Evolutionary conservation across 2,888 invertebrate genomes (phyloP), one percentile per base, ranked within the genome.

Genomic region (Piscicola geometra): DNA sequence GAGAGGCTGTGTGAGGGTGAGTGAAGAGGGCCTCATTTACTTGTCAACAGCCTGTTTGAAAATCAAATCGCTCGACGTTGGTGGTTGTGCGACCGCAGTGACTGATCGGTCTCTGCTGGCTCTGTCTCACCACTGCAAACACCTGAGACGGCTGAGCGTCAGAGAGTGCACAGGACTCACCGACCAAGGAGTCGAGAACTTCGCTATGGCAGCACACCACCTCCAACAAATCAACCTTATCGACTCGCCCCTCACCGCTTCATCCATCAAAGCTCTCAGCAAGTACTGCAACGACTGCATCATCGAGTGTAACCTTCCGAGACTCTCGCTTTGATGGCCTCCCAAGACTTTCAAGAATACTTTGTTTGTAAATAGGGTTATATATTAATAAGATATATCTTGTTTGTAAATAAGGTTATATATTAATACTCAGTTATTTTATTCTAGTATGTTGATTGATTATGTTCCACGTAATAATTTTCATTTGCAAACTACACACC

Each of bases 281-380:
- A 92, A 92, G 83, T 35, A 73, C 84, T 95, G 94, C 86, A 92
- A 93, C 82, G 87, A 92, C 81, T 95, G 94, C 86, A 91, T 94
- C 79, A 94, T 95, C 80, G 94, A 95, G 84, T 94, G 95, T 84
- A 94, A 94, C 1, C 94, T 95, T 86, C 94, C 94, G 78, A 94
- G 93, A 36, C 94, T 95, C 85, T 93, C n/a, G n/a, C n/a, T n/a
- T n/a, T n/a, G n/a, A n/a, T n/a, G n/a, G 91, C 86, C n/a, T n/a
- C n/a, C n/a, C n/a, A n/a, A n/a, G n/a, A n/a, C n/a, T n/a, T n/a
- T n/a, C n/a, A n/a, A n/a, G n/a, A n/a, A n/a, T n/a, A n/a, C n/a
- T n/a, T n/a, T n/a, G n/a, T n/a, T n/a, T n/a, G n/a, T n/a, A n/a
- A n/a, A n/a, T n/a, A n/a, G n/a, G n/a, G n/a, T n/a, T n/a, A n/a